These are phyloP conservation scores for Tyrannus savana DNA, from an alignment of 2,113 vertebrate species.

Conservation along the genomic window DNA sequence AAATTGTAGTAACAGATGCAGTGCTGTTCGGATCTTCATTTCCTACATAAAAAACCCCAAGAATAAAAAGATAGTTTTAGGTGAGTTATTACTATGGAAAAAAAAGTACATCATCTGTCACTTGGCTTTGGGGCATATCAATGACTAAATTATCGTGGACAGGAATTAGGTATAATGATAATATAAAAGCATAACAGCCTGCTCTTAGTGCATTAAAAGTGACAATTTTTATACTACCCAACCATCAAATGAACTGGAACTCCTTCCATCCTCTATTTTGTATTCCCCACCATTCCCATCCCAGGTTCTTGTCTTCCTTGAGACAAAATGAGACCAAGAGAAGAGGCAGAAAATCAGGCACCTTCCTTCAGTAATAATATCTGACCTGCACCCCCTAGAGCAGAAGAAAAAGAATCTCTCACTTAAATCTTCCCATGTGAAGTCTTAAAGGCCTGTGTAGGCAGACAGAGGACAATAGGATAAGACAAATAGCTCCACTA, in stretches of 20 bases:
- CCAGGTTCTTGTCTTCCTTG: background rate
- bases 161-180: background rate
- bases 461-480: background rate
- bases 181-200: background rate
- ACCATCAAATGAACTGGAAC: background rate
- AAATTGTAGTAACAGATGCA: fast-evolving
- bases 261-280: background rate
- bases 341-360: background rate
- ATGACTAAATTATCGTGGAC: background rate
- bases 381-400: background rate
- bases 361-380: background rate
- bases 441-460: background rate
- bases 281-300: background rate
- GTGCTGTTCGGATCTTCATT: background rate
- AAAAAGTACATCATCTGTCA: background rate
- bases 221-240: background rate
- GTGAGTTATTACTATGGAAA: background rate
- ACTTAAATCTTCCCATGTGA: background rate
- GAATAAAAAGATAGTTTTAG: background rate
- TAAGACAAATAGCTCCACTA: background rate
- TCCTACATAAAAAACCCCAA: background rate
- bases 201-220: background rate
- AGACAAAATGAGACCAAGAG: background rate
- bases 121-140: background rate
- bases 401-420: background rate